Percentiles rank a stretch among this genome's conserved stretches.
Evolutionary conservation across 2,113 vertebrate genomes (phyloP).

Genomic region (Oryzias curvinotus): DNA sequence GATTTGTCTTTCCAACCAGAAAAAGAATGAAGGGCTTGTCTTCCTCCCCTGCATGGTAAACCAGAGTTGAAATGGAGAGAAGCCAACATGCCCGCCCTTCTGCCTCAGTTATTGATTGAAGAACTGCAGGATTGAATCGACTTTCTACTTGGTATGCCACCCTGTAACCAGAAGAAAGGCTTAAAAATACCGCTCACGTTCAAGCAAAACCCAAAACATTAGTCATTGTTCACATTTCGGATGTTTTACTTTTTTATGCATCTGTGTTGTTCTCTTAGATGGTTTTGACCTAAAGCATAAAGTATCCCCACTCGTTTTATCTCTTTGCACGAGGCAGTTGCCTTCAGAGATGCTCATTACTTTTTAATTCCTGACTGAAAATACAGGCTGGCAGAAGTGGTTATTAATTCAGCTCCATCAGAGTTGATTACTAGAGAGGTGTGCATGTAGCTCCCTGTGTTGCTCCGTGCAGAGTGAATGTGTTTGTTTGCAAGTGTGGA

Average conservation of each 20-base stretch:
- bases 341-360: conserved; percentile 33
- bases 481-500: conserved; percentile 34
- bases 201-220: conserved; percentile 11
- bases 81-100: conserved; percentile 43
- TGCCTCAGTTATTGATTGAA: conserved; percentile 62
- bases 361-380: conserved; percentile 53
- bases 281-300: conserved; percentile 20
- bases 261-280: conserved; percentile 3
- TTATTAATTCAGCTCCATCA: conserved; percentile 69
- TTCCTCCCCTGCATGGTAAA: conserved; percentile 55
- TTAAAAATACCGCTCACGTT: conserved; percentile 35
- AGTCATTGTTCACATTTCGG: conserved; percentile 4
- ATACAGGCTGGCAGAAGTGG: conserved; percentile 55
- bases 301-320: conserved; percentile 43
- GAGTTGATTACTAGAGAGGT: conserved; percentile 60
- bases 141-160: conserved; percentile 48
- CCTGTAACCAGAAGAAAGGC: conserved; percentile 34
- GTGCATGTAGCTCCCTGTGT: conserved; percentile 37
- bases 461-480: conserved; percentile 8
- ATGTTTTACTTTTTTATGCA: conserved; percentile 16
- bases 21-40: conserved; percentile 58
- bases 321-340: conserved; percentile 44
- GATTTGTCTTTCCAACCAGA: conserved; percentile 57
- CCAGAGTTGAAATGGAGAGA: conserved; percentile 55
- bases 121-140: conserved; percentile 48